Evolutionary conservation across 2,888 invertebrate species (phyloP).

Genomic region (Neocrepidodera transversa): DNA sequence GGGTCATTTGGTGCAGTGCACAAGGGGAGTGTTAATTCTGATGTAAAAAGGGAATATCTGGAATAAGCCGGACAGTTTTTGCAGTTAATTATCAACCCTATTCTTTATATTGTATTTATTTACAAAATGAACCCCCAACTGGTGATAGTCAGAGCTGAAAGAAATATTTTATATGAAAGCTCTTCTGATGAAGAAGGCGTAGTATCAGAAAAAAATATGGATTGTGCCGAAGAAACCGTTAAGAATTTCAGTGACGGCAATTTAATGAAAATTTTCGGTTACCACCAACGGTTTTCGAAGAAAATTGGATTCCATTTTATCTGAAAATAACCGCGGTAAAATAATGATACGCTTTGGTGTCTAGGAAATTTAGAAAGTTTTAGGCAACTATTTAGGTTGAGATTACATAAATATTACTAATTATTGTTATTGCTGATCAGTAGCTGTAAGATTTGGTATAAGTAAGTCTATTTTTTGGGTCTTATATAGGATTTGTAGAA

Average conservation of each 20-base stretch:
- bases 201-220: neutral
- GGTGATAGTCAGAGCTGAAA: neutral
- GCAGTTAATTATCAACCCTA: too few relatives aligned
- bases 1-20: too few relatives aligned
- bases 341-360: too few relatives aligned
- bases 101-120: too few relatives aligned
- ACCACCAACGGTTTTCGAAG: neutral
- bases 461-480: slow-evolving; percentile 40
- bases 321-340: slow-evolving; percentile 6
- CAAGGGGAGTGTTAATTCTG: too few relatives aligned
- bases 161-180: slow-evolving; percentile 3
- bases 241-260: slow-evolving; percentile 22
- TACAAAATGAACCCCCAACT: neutral
- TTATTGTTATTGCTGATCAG: slow-evolving; percentile 12
- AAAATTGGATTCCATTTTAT: neutral
- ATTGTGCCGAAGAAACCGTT: slow-evolving; percentile 16
- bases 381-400: neutral
- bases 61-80: too few relatives aligned
- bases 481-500: slow-evolving; percentile 32
- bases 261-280: slow-evolving; percentile 22
- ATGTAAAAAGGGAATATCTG: too few relatives aligned
- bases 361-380: slow-evolving; percentile 16
- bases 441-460: slow-evolving; percentile 32
- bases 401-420: neutral
- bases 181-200: slow-evolving; percentile 20